A percentile compares a stretch with the other conserved stretches of the same genome.
Conservation (phyloP, 2,888 invertebrate species). For the Pollenia amentaria region DNA sequence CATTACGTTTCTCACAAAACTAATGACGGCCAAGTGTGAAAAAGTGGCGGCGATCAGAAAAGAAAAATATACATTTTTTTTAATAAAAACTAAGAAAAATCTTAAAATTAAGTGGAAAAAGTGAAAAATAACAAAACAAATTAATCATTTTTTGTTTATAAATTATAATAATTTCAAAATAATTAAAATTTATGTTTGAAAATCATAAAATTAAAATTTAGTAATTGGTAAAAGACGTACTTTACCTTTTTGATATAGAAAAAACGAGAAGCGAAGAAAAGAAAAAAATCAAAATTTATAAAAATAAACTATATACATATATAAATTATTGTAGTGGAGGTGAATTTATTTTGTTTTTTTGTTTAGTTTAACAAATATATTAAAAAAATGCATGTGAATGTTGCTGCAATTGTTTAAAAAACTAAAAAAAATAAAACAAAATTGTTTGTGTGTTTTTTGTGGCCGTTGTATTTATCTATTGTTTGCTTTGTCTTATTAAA, state of each 20-base stretch:
- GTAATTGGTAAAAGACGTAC: conserved; percentile 31
- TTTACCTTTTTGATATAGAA: conserved; percentile 37
- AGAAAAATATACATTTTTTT: conserved; percentile 53
- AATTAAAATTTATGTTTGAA: conserved; percentile 32
- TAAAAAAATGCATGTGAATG: conserved; percentile 58
- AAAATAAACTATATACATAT: conserved; percentile 25
- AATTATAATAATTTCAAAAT: conserved; percentile 29
- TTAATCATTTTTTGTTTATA: conserved; percentile 36
- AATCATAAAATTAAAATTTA: conserved; percentile 10
- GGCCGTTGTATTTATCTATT: conserved; percentile 26
- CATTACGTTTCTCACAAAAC: conserved; percentile 39
- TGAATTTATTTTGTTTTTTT: conserved; percentile 65
- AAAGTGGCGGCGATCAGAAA: conserved; percentile 64
- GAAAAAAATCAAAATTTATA: conserved; percentile 37
- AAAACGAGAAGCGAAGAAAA: conserved; percentile 27
- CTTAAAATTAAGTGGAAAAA: conserved; percentile 54
- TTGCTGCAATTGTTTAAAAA: conserved; percentile 14
- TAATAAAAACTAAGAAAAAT: conserved; percentile 37
- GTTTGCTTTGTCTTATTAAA: conserved; percentile 59
- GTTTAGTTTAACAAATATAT: conserved; percentile 26
- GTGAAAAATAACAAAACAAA: conserved; percentile 38
- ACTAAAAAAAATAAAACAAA: conserved; percentile 16
- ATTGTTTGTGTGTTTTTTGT: conserved; percentile 65
- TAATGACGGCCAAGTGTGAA: conserved; percentile 56
- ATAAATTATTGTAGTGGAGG: conserved; percentile 62